These are phyloP conservation scores for Cydia strobilella DNA, from an alignment of 1,140 invertebrate species.

Conservation along the genomic window DNA sequence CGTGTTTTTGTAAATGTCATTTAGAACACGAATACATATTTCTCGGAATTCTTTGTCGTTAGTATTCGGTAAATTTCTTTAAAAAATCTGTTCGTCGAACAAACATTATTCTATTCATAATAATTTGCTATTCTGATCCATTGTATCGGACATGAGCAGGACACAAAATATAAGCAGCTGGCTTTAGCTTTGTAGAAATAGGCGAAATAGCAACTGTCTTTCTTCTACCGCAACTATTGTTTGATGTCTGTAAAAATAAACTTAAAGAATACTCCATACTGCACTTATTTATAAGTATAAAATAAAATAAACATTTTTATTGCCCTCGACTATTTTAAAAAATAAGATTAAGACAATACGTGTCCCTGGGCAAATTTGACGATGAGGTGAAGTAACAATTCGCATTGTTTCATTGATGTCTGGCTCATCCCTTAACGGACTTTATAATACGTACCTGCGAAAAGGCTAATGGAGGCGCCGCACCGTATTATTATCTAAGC, in stretches of 20 bases:
- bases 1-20: too few relatives aligned
- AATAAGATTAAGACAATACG: too few relatives aligned
- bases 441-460: too few relatives aligned
- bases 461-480: too few relatives aligned
- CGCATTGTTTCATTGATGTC: too few relatives aligned
- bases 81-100: not conserved
- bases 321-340: too few relatives aligned
- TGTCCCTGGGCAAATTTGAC: too few relatives aligned
- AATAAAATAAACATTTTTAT: not conserved
- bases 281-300: not conserved
- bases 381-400: too few relatives aligned
- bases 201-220: not conserved
- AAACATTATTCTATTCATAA: not conserved
- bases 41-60: not conserved
- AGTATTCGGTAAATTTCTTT: not conserved
- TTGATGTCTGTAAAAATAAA: not conserved
- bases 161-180: not conserved
- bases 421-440: too few relatives aligned
- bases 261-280: slow-evolving; percentile 1
- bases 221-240: not conserved
- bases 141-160: not conserved
- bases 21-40: too few relatives aligned
- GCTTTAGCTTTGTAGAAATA: not conserved
- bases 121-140: not conserved
- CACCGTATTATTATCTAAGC: too few relatives aligned